phyloP scores from a whole-genome alignment of 2,888 invertebrate genomes.

The Drosophila planitibia region DNA sequence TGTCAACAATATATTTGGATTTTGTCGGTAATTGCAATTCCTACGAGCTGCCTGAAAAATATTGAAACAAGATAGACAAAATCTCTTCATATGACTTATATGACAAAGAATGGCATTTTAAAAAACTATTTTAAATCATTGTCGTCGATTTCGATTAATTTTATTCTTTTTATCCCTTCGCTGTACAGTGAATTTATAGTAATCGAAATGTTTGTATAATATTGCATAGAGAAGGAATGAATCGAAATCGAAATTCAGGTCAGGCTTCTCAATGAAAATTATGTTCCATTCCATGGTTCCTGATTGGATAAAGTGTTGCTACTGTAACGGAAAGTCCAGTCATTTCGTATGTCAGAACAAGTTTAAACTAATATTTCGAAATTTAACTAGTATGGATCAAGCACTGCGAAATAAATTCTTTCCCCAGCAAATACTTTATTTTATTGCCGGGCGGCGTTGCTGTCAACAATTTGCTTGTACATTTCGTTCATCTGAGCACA shows the following conservation, averaged over 20 bases:
- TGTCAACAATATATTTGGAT: neutral
- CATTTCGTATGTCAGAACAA: slow-evolving; percentile 8
- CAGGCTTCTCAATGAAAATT: neutral
- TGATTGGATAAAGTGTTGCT: neutral
- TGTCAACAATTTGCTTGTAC: slow-evolving; percentile 63
- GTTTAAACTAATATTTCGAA: neutral
- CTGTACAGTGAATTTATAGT: neutral
- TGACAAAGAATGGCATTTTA: neutral
- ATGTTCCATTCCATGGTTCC: slow-evolving; percentile 33
- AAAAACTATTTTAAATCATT: neutral
- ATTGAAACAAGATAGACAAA: no score
- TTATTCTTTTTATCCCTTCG: neutral
- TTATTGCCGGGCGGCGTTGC: slow-evolving; percentile 65
- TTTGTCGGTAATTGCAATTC: neutral
- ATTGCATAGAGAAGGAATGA: neutral
- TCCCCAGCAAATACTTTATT: slow-evolving; percentile 63
- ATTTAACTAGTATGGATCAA: slow-evolving; percentile 38
- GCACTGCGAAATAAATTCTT: slow-evolving; percentile 49
- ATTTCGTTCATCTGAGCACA: slow-evolving; percentile 52
- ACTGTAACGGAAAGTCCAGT: slow-evolving; percentile 36
- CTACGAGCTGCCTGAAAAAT: no score
- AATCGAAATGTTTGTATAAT: neutral
- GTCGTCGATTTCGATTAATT: neutral
- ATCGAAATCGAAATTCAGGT: neutral
- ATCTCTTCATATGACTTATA: no score